Conservation (phyloP, 2,113 vertebrate genomes). For the Ahaetulla prasina region DNA sequence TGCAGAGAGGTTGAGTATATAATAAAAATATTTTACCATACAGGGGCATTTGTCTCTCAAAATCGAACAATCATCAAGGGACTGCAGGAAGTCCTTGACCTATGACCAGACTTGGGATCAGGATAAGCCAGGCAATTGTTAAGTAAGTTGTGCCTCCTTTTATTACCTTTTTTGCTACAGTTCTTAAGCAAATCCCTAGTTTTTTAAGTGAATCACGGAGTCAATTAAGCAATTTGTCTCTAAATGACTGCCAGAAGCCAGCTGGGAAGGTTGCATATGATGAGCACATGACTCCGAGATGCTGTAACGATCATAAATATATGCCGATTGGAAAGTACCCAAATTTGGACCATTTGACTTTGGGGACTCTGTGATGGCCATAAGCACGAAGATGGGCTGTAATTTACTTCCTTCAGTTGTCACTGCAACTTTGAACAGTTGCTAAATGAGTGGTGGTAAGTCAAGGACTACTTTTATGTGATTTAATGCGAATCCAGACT, state of each 20-base stretch:
- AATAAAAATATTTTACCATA: neutral
- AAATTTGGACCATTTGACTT: neutral
- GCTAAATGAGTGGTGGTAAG: neutral
- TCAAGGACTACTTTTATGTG: neutral
- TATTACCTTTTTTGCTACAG: neutral
- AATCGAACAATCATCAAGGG: neutral
- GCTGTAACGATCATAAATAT: neutral
- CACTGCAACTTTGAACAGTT: neutral
- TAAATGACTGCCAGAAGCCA: neutral
- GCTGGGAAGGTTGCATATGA: neutral
- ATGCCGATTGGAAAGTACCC: neutral
- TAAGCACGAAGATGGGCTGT: neutral
- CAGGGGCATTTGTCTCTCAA: neutral
- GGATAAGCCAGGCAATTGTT: neutral
- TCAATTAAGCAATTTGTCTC: neutral
- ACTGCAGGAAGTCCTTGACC: neutral
- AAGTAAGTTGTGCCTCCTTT: neutral
- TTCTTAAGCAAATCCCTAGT: neutral
- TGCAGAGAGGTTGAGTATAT: neutral
- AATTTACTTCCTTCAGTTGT: neutral
- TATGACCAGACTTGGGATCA: neutral
- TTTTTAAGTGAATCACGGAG: neutral
- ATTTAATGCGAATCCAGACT: slow-evolving; percentile 28
- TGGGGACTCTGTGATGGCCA: neutral
- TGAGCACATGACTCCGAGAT: neutral